Percentiles rank a stretch among this genome's conserved stretches.
Conservation (phyloP, 2,797 vertebrate genomes). For the Margarornis squamiger region DNA sequence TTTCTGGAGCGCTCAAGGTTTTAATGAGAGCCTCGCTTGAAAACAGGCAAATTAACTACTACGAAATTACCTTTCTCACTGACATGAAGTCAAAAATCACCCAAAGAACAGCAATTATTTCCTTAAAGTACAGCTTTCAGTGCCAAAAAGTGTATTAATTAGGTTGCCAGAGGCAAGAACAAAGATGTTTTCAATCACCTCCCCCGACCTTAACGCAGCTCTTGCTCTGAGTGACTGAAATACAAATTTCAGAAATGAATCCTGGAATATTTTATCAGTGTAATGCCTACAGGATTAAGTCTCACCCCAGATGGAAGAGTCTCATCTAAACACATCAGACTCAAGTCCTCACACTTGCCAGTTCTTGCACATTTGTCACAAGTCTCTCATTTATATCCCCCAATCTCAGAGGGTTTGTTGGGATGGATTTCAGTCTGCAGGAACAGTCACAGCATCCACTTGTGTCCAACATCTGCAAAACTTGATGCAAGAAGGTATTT, state of each 20-base stretch:
- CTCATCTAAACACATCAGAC: not conserved
- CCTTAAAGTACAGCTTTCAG: not conserved
- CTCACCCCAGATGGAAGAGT: not conserved
- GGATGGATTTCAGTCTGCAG: not conserved
- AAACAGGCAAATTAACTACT: not conserved
- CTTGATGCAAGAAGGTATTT: not conserved
- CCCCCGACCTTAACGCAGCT: not conserved
- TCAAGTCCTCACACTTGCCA: not conserved
- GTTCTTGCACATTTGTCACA: conserved; percentile 20
- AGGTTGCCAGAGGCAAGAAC: conserved; percentile 14
- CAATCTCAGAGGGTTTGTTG: not conserved
- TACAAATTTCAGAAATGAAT: not conserved
- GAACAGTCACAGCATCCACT: not conserved
- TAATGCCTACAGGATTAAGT: not conserved
- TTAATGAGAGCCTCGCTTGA: not conserved
- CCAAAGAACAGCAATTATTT: conserved; percentile 33
- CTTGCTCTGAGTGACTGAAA: not conserved
- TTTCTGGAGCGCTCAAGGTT: accelerated
- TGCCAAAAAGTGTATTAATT: conserved; percentile 36
- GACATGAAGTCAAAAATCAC: not conserved
- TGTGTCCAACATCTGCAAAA: not conserved
- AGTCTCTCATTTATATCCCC: not conserved
- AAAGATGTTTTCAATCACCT: conserved; percentile 11
- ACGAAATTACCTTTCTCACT: not conserved
- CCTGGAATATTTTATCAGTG: not conserved